Evolutionary conservation across 2,113 vertebrate species (phyloP), one percentile per base, ranked within the genome.

Genomic region (Pao palembangensis): DNA sequence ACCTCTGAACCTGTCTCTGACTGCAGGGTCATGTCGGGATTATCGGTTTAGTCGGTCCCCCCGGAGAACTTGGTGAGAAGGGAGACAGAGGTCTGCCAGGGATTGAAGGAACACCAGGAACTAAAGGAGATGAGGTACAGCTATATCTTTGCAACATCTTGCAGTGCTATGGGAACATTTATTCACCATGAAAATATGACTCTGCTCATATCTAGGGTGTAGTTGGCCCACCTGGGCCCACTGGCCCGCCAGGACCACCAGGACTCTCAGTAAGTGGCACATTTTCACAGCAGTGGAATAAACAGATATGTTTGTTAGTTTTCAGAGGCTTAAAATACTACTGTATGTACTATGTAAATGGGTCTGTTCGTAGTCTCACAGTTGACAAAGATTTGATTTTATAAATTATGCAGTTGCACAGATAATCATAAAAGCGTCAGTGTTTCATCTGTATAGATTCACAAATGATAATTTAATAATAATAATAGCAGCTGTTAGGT

Each of bases 31-130:
- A 96, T 5, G 88, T 87, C 4, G 95, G 95, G 20, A 71, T 97
- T 51, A 91, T 94, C 0, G 95, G 95, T 18, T 88, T 96, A 46
- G 90, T 97, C 0, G 95, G 95, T 0, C 92, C 92, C 1, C 92
- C 95, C 0, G 95, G 95, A 61, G 95, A 97, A 55, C 73, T 85
- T n/a, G 95, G 95, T 1, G 95, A 97, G 85, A 96, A 97, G 75
- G 95, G 95, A 38, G 95, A 98, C 73, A 85, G 83, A 68, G 95
- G 95, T 0, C 84, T 95, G 16, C 93, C 94, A 0, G 95, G 95
- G 21, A 82, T 65, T 56, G 91, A 95, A 80, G 95, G 95, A 7
- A 64, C 83, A 57, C 90, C 61, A 0, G 95, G 95, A 47, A 67
- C 90, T 55, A 93, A 93, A 86, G 95, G 95, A 89, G 94, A 97